Conservation (phyloP, 2,797 vertebrate genomes). For the Pseudochaenichthys georgianus region DNA sequence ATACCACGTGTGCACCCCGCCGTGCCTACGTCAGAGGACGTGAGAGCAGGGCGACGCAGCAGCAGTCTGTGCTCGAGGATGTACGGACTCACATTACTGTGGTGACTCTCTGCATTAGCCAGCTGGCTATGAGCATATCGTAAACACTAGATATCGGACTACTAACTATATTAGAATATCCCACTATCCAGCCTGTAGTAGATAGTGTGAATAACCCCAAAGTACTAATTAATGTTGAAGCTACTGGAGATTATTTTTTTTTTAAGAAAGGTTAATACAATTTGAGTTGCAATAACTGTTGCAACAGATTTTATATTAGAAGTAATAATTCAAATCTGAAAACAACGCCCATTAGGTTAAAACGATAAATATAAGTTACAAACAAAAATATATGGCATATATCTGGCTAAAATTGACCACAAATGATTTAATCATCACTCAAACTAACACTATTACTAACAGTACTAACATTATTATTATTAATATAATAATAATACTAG, state of each 20-base stretch:
- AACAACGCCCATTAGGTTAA: not conserved
- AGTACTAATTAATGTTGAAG: not conserved
- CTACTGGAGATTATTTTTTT: not conserved
- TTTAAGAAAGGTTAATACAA: too few relatives aligned
- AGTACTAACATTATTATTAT: not conserved
- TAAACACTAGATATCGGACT: conserved; percentile 2
- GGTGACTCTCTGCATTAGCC: conserved; percentile 1
- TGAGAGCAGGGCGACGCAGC: not conserved
- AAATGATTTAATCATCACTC: too few relatives aligned
- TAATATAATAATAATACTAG: not conserved
- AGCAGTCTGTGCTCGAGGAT: conserved; percentile 28
- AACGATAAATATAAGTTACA: not conserved
- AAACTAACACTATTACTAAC: not conserved
- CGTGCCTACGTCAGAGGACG: conserved; percentile 38
- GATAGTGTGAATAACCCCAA: not conserved
- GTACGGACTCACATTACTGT: conserved; percentile 7
- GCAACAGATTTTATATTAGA: too few relatives aligned
- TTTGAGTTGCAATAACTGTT: too few relatives aligned
- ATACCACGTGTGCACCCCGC: conserved; percentile 38
- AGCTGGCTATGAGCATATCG: conserved; percentile 15
- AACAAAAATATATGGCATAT: not conserved
- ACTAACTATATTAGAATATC: not conserved
- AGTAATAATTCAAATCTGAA: too few relatives aligned
- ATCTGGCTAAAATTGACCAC: too few relatives aligned
- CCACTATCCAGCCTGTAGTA: not conserved